These are phyloP conservation scores for Acanthosepion pharaonis DNA, from an alignment of 2,888 invertebrate genomes.

Conservation along the genomic window DNA sequence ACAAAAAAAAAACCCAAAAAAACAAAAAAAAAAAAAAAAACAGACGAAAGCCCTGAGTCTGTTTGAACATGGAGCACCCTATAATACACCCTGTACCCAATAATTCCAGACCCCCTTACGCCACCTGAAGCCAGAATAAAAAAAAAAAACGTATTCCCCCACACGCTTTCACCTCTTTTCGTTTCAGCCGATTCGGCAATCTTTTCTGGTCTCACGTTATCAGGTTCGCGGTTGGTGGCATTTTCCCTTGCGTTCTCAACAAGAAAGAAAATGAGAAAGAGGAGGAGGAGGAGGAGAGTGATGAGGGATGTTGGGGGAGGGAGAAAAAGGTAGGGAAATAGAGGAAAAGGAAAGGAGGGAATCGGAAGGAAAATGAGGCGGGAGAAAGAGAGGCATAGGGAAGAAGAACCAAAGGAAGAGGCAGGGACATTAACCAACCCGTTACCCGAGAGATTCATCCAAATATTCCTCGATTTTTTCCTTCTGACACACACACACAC, in stretches of 20 bases:
- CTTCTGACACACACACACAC: neutral
- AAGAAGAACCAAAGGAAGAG: neutral
- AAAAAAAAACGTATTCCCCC: neutral
- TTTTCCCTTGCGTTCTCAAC: neutral
- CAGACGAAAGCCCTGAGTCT: neutral
- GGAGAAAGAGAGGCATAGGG: neutral
- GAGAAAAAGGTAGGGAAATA: neutral
- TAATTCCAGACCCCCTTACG: neutral
- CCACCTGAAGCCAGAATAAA: conserved; percentile 2
- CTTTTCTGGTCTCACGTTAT: conserved; percentile 16
- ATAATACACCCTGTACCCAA: conserved; percentile 33
- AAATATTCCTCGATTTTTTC: neutral
- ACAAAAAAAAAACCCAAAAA: neutral
- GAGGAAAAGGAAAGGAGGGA: neutral
- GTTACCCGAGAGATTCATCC: neutral
- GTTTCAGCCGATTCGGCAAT: neutral
- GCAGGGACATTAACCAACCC: no score
- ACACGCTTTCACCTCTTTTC: neutral
- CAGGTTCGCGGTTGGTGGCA: neutral
- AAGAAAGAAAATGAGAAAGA: neutral
- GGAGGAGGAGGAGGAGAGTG: neutral
- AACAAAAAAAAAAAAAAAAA: neutral
- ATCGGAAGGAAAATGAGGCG: no score
- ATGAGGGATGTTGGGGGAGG: neutral
- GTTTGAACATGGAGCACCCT: neutral